Percentiles rank a stretch among this genome's conserved stretches.
These are phyloP conservation scores for Pangasius larnaudii DNA, from an alignment of 2,797 vertebrate genomes.

Conservation along the genomic window DNA sequence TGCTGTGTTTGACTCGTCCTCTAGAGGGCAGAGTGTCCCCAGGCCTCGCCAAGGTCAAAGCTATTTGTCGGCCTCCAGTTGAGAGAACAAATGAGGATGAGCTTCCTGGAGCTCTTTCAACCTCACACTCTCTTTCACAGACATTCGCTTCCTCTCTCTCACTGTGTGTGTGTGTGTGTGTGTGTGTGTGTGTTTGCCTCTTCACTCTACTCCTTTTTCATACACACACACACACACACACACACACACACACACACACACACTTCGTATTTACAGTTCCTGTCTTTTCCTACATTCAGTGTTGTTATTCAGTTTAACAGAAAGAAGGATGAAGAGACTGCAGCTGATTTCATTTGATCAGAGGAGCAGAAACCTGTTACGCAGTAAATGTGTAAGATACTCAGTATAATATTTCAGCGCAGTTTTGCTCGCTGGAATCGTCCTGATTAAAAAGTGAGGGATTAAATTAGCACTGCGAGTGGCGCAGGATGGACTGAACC, in stretches of 20 bases:
- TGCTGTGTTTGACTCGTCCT: conserved; percentile 57
- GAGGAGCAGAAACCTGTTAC: neutral
- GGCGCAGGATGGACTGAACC: neutral
- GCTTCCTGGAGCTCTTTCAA: conserved; percentile 71
- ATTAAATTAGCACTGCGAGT: neutral
- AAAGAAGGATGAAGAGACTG: neutral
- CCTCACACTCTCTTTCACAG: conserved; percentile 10
- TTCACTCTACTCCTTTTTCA: too few species aligned
- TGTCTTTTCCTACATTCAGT: neutral
- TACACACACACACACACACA: too few species aligned
- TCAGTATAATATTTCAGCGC: neutral
- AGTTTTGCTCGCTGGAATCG: neutral
- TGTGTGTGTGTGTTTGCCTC: too few species aligned
- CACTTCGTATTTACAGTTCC: neutral
- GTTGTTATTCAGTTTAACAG: neutral
- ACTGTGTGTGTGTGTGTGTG: neutral
- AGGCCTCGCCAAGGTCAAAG: conserved; percentile 73
- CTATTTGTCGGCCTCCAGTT: conserved; percentile 84
- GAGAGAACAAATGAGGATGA: conserved; percentile 83
- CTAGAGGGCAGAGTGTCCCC: conserved; percentile 71
- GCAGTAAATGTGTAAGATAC: neutral
- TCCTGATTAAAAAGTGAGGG: neutral
- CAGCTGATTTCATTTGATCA: neutral
- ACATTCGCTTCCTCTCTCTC: neutral
- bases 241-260: too few species aligned